Percentiles rank a stretch among this genome's conserved stretches.
These are phyloP conservation scores for Zosterops pallidus DNA, from an alignment of 2,113 vertebrate species.

Conservation along the genomic window DNA sequence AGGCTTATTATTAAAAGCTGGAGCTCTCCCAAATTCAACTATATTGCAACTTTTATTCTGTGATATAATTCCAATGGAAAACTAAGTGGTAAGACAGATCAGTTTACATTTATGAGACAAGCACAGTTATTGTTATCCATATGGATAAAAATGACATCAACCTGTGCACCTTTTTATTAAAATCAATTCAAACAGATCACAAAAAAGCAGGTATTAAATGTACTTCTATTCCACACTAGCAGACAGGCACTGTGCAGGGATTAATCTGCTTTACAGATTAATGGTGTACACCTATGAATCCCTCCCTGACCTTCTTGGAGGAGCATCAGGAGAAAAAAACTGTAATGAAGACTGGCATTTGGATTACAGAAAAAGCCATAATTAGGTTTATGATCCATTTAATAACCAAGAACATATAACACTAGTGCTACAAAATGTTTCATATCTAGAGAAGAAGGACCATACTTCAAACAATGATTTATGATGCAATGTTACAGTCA, in stretches of 20 bases:
- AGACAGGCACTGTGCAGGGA: not conserved
- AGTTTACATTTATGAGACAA: not conserved
- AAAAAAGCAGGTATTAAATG: not conserved
- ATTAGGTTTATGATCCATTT: not conserved
- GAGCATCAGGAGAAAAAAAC: not conserved
- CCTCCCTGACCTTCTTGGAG: not conserved
- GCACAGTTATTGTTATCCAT: not conserved
- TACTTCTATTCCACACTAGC: not conserved
- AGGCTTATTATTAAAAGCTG: not conserved
- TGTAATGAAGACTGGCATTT: not conserved
- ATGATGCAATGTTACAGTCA: not conserved
- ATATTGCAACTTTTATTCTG: not conserved
- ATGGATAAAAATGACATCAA: not conserved
- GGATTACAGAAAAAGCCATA: not conserved
- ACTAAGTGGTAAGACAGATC: not conserved
- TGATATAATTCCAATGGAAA: not conserved
- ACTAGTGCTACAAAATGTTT: not conserved
- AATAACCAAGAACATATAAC: not conserved
- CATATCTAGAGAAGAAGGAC: not conserved
- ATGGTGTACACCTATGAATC: not conserved
- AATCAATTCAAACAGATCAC: not conserved
- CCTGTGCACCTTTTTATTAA: not conserved
- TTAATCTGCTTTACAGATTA: not conserved
- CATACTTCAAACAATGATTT: not conserved
- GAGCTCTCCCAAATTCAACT: not conserved